These are phyloP conservation scores for Odocoileus virginianus DNA, from an alignment of 2,113 vertebrate species.

Conservation along the genomic window DNA sequence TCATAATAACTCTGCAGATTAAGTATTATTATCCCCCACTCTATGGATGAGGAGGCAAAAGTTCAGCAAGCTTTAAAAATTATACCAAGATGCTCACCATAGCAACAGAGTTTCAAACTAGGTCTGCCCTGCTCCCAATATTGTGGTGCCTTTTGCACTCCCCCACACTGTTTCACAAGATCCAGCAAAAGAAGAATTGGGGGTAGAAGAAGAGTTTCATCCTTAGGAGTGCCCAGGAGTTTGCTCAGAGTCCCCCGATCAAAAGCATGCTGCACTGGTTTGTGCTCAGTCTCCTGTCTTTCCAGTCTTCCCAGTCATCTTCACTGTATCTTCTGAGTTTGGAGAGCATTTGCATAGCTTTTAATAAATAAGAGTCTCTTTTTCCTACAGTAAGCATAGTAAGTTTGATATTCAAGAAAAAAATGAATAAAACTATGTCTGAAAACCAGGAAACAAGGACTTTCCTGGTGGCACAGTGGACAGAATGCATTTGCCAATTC, in stretches of 20 bases:
- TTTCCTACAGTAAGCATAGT: background rate
- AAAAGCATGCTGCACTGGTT: fast-evolving
- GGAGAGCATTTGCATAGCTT: background rate
- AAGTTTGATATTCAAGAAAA: background rate
- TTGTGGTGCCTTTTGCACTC: background rate
- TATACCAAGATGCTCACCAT: background rate
- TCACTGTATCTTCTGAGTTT: background rate
- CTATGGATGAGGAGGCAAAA: background rate
- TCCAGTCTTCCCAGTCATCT: background rate
- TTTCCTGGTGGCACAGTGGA: background rate
- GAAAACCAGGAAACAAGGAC: background rate
- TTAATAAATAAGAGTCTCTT: background rate
- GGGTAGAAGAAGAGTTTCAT: background rate
- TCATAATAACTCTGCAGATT: background rate
- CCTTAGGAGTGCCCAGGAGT: background rate
- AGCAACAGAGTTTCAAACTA: background rate
- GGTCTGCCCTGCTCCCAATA: background rate
- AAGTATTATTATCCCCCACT: background rate
- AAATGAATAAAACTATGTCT: background rate
- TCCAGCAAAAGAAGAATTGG: background rate
- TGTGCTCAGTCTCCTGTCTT: background rate
- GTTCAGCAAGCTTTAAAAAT: background rate
- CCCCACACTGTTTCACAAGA: fast-evolving
- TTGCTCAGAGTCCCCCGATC: background rate
- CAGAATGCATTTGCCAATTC: background rate